A percentile compares a stretch with the other conserved stretches of the same genome.
These are phyloP conservation scores for Cygnus atratus DNA, from an alignment of 2,113 vertebrate genomes.

Conservation along the genomic window DNA sequence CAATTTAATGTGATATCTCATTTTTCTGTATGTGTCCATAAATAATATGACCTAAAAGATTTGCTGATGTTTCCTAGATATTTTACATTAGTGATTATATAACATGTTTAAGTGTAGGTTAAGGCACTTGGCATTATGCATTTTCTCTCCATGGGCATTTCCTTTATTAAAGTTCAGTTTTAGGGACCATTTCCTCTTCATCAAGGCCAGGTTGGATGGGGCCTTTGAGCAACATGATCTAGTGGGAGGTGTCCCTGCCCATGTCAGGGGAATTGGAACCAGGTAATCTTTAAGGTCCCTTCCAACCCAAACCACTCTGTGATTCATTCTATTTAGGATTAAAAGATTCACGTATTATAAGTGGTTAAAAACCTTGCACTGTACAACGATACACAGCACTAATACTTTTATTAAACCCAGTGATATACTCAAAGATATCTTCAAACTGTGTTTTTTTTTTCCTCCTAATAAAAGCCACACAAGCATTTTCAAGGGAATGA, in stretches of 20 bases:
- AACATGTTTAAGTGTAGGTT: not conserved
- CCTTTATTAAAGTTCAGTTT: not conserved
- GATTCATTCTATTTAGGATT: not conserved
- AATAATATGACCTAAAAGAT: not conserved
- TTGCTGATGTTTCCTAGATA: not conserved
- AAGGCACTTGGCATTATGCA: not conserved
- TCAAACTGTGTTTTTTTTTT: not conserved
- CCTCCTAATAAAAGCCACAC: slow-evolving; percentile 26
- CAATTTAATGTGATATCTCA: not conserved
- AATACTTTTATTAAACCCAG: not conserved
- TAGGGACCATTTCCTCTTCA: not conserved
- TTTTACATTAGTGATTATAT: not conserved
- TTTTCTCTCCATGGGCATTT: not conserved
- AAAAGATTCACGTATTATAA: not conserved
- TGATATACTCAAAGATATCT: not conserved
- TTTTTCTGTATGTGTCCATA: not conserved
- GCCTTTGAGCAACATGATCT: too few species aligned
- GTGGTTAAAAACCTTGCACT: not conserved
- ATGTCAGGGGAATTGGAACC: too few species aligned
- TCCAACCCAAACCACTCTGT: too few species aligned
- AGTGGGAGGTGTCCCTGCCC: too few species aligned
- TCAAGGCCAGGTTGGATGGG: not conserved
- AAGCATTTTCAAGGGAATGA: slow-evolving; percentile 52
- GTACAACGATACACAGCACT: not conserved
- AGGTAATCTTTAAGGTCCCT: too few species aligned